A percentile compares a stretch with the other conserved stretches of the same genome.
These are phyloP conservation scores for Venusia cambrica DNA, from an alignment of 2,888 invertebrate genomes.

Conservation along the genomic window DNA sequence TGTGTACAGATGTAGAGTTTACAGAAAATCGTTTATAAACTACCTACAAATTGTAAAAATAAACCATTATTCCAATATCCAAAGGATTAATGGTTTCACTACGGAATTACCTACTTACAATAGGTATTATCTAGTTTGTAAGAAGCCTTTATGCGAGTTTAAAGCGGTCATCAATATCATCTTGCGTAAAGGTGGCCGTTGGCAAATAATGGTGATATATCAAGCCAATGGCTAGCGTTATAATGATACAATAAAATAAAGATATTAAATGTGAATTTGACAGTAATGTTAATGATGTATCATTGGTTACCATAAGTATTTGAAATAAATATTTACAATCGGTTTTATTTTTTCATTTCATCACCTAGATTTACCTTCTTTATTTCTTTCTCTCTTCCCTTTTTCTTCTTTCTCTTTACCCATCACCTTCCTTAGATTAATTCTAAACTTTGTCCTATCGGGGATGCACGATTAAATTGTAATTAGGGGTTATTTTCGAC, in stretches of 20 bases:
- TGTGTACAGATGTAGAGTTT: slow-evolving; percentile 67
- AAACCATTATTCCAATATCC: slow-evolving; percentile 30
- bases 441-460: too few relatives aligned
- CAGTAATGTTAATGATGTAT: slow-evolving; percentile 74
- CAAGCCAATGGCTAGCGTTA: slow-evolving; percentile 67
- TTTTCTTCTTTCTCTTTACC: background rate
- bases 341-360: slow-evolving; percentile 37
- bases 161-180: slow-evolving; percentile 34
- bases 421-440: background rate
- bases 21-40: slow-evolving; percentile 34
- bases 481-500: too few relatives aligned
- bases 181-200: slow-evolving; percentile 59
- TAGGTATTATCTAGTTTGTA: slow-evolving; percentile 55
- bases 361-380: too few relatives aligned
- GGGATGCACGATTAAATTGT: too few relatives aligned
- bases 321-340: slow-evolving; percentile 81
- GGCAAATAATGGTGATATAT: slow-evolving; percentile 65
- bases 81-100: slow-evolving; percentile 38
- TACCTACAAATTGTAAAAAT: slow-evolving; percentile 27
- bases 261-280: slow-evolving; percentile 59
- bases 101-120: slow-evolving; percentile 38
- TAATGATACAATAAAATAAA: slow-evolving; percentile 39
- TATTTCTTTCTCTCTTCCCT: too few relatives aligned
- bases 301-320: slow-evolving; percentile 81
- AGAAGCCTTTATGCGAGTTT: slow-evolving; percentile 60